Evolutionary conservation across 2,797 vertebrate genomes (phyloP).

Genomic region (Luscinia megarhynchos): DNA sequence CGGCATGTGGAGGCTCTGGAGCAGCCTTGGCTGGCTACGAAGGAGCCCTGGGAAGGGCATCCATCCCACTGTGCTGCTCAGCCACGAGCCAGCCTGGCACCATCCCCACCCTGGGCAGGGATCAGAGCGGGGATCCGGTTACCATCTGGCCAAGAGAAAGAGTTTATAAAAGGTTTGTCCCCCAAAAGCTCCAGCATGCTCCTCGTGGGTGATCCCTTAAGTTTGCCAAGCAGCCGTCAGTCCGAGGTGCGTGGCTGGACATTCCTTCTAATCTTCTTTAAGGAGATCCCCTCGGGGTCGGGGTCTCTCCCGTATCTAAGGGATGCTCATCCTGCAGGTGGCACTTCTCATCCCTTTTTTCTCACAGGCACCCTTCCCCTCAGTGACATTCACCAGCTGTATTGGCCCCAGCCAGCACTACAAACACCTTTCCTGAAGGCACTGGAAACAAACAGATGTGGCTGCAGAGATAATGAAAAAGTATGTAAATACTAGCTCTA

Average conservation of each 20-base stretch:
- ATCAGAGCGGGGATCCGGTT: background rate
- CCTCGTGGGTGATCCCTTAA: background rate
- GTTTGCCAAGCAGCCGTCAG: fast-evolving
- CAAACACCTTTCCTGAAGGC: slow-evolving; percentile 55
- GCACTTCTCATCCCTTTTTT: background rate
- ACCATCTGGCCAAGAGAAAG: background rate
- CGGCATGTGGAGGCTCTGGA: background rate
- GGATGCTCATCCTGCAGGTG: background rate
- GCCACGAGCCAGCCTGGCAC: fast-evolving
- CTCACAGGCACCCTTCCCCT: background rate
- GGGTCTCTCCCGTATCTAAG: background rate
- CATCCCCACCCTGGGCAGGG: background rate
- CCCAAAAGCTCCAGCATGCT: background rate
- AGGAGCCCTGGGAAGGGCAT: background rate
- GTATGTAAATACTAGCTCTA: slow-evolving; percentile 62
- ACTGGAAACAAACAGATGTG: slow-evolving; percentile 66
- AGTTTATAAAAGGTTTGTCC: background rate
- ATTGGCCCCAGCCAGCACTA: slow-evolving; percentile 49
- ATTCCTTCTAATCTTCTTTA: background rate
- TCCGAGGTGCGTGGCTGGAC: background rate
- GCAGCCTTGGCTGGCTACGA: background rate
- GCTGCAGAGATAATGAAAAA: slow-evolving; percentile 42
- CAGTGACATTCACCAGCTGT: slow-evolving; percentile 37
- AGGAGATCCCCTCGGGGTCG: background rate
- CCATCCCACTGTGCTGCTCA: background rate